Percentiles rank a stretch among this genome's conserved stretches.
Conservation (phyloP, 2,797 vertebrate species). For the Phoebastria nigripes region DNA sequence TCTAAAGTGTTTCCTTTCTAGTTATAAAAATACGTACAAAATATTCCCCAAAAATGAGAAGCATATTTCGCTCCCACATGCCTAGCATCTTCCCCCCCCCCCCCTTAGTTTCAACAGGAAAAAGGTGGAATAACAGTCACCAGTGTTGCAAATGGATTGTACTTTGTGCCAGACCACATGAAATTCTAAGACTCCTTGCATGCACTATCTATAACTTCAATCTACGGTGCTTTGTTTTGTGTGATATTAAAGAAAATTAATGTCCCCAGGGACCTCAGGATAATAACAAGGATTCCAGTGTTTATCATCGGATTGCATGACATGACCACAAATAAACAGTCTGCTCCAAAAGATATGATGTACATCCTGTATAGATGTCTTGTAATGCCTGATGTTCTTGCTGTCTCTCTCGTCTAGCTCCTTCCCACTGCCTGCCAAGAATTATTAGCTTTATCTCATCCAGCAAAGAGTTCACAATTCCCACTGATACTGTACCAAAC, state of each 20-base stretch:
- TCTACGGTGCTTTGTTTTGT: not conserved
- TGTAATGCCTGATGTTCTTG: not conserved
- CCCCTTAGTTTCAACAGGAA: not conserved
- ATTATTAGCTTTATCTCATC: not conserved
- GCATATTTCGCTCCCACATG: not conserved
- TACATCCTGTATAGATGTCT: not conserved
- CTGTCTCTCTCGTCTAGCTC: not conserved
- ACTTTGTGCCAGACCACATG: not conserved
- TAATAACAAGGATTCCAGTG: not conserved
- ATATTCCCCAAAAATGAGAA: not conserved
- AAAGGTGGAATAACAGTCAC: not conserved
- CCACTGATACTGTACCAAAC: not conserved
- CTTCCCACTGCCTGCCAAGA: constrained; percentile 9
- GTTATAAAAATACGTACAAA: not conserved
- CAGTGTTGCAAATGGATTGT: not conserved
- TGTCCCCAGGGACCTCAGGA: not conserved
- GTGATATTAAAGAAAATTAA: not conserved
- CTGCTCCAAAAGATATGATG: not conserved
- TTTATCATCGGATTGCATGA: not conserved
- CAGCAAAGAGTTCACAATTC: not conserved
- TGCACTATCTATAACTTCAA: not conserved
- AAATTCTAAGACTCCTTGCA: not conserved
- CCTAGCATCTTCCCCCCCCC: not conserved
- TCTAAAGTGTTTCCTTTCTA: not conserved
- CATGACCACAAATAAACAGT: not conserved